Base-by-base conservation (phyloP, 2,113 vertebrate species). In the Lota lota region DNA sequence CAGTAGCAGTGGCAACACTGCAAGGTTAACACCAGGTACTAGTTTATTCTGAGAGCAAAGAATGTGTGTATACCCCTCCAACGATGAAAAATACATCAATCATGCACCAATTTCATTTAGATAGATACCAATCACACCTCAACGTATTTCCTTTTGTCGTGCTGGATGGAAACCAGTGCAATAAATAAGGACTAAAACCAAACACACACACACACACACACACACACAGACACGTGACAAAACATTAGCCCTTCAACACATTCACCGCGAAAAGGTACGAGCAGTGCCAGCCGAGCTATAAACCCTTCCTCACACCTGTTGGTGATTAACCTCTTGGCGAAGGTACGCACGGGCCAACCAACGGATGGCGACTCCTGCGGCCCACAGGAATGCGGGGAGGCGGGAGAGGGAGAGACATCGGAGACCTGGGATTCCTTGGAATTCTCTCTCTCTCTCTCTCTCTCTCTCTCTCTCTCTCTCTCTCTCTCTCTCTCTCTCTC, bases 221-320 rank as follows among this genome's bases (percentile, higher is more conserved):
- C 11, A 11, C 36, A 40, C 36, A 40, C 36, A 40, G 2, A 24
- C 24, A 17, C 36, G 68, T 75, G 84, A 85, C 77, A 63, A 40
- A 40, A 40, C 7, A 10, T 40, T 73, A 76, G 36, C 53, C 54
- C 68, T 70, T 68, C 47, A 66, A 21, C 79, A 73, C 77, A 75
- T 88, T 82, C 75, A 59, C 62, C 28, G 67, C 51, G 19, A 77
- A 69, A 80, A 85, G 82, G 80, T 83, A 82, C 83, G 70, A 75
- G 79, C 81, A 81, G 79, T 83, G 74, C 58, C 78, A 73, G 78
- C 80, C 36, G 75, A 74, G 77, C 57, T 69, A 70, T 79, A 82
- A 85, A 84, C 74, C 77, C 12, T 68, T 54, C 36, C 36, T 10
- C 36, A 40, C 86, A 89, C 89, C 89, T 91, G 89, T 91, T 87